Evolutionary conservation across 1,140 invertebrate genomes (phyloP).

Genomic region (Euwallacea fornicatus): DNA sequence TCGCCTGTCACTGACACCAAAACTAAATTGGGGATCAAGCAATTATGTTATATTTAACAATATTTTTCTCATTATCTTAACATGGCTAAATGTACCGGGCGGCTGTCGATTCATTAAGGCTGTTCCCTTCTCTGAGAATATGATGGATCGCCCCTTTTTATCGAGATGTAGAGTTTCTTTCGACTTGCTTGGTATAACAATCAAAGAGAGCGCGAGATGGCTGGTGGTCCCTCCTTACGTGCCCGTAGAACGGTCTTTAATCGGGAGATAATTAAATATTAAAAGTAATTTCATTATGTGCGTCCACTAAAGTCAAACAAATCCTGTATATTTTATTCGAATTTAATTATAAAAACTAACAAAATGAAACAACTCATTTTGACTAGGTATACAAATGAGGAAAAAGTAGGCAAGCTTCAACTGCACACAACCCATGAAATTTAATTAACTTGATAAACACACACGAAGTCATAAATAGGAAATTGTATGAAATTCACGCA

Average conservation of each 20-base stretch:
- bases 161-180: conserved; percentile 41
- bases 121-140: conserved; percentile 44
- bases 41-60: conserved; percentile 46
- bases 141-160: conserved; percentile 48
- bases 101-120: conserved; percentile 49
- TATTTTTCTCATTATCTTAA: conserved; percentile 45
- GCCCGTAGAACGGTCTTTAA: not conserved
- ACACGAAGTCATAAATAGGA: not conserved
- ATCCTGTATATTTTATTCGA: conserved; percentile 30
- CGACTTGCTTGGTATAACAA: not conserved
- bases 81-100: conserved; percentile 44
- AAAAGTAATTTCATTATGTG: too few species aligned
- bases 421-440: conserved; percentile 6
- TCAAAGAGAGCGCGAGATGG: conserved; percentile 14
- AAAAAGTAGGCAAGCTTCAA: not conserved
- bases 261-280: too few species aligned
- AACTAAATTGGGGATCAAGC: conserved; percentile 34
- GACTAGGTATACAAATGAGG: conserved; percentile 10
- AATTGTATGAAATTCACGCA: too few species aligned
- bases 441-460: conserved; percentile 23
- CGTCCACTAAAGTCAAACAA: conserved; percentile 15
- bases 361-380: conserved; percentile 22
- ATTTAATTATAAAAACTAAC: conserved; percentile 39
- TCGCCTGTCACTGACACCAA: conserved; percentile 13
- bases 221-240: conserved; percentile 10